Evolutionary conservation across 92 coral and sea anemone species (phyloP).

Genomic region (Paramuricea clavata): DNA sequence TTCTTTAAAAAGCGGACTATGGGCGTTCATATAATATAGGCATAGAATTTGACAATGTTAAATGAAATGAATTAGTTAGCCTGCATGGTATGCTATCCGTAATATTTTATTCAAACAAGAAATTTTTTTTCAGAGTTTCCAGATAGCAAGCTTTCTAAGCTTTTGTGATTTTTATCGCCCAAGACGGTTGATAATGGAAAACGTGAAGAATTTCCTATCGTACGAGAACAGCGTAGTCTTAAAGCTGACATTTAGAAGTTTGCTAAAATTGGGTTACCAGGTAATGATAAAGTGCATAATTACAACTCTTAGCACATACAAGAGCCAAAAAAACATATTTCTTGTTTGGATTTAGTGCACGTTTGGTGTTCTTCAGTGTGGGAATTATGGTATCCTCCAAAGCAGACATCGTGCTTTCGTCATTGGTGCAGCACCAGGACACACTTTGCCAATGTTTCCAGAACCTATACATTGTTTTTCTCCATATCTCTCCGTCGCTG

Average conservation of each 20-base stretch:
- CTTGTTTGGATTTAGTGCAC: conserved; percentile 76
- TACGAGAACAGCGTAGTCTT: neutral
- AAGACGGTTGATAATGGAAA: conserved; percentile 7
- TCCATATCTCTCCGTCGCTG: conserved; percentile 46
- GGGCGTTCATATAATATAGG: no score
- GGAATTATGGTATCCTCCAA: conserved; percentile 91
- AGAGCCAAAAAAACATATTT: no score
- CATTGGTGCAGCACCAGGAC: conserved; percentile 94
- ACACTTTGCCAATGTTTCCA: conserved; percentile 84
- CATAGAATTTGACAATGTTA: no score
- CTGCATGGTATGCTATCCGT: no score
- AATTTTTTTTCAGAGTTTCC: no score
- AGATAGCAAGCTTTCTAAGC: conserved; percentile 5
- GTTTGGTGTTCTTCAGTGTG: conserved; percentile 94
- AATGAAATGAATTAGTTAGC: no score
- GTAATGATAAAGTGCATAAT: conserved; percentile 62
- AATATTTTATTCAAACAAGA: neutral
- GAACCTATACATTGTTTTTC: conserved; percentile 90
- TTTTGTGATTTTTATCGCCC: conserved; percentile 42
- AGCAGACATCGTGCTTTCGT: conserved; percentile 88
- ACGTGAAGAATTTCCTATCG: neutral
- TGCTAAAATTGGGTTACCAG: conserved; percentile 95
- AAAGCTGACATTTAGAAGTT: conserved; percentile 76
- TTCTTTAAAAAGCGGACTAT: no score
- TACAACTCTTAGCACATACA: no score